Evolutionary conservation across 1,140 invertebrate genomes (phyloP), one percentile per base, ranked within the genome.

Genomic region (Pogonomyrmex barbatus): DNA sequence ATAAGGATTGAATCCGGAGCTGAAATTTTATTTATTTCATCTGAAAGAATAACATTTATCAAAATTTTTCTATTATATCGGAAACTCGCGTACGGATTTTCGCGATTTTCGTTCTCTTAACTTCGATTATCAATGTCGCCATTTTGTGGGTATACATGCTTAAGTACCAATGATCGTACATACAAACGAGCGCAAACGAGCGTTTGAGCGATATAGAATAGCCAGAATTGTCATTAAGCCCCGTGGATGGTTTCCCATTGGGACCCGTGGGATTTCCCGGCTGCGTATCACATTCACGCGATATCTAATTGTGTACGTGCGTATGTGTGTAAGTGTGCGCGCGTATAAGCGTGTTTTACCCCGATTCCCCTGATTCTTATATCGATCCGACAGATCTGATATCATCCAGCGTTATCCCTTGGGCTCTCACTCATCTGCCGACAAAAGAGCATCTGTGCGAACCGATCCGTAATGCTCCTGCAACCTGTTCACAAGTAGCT

Each of bases 391-490:
- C 86, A 79, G 91, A 91, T 91, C 91, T 91, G 89, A 88, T 89
- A 91, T 92, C 89, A 92, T 90, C 86, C 85, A 85, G 67, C 82
- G 77, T 85, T 79, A 88, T 91, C 92, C 92, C 87, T 30, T 82
- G 92, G 91, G 91, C 70, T 91, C 87, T 86, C 86, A 87, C 93
- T 94, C 92, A 93, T 93, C 94, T 91, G 92, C 92, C 90, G 92
- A 94, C 93, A 94, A 95, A 94, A 95, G 94, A 94, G 94, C 93
- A 94, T 94, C 93, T 94, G 93, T 91, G 92, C 92, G 89, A 92
- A 92, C 93, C 86, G 90, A 93, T 93, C 92, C 87, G 90, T 82
- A 86, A 89, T 89, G 83, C 71, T 91, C 70, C 70, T 89, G 88
- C 92, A 92, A 94, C 93, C 92, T 94, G 93, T 93, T 93, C 91